Conservation (phyloP, 2,888 invertebrate species). For the Tenthredo amoena region DNA sequence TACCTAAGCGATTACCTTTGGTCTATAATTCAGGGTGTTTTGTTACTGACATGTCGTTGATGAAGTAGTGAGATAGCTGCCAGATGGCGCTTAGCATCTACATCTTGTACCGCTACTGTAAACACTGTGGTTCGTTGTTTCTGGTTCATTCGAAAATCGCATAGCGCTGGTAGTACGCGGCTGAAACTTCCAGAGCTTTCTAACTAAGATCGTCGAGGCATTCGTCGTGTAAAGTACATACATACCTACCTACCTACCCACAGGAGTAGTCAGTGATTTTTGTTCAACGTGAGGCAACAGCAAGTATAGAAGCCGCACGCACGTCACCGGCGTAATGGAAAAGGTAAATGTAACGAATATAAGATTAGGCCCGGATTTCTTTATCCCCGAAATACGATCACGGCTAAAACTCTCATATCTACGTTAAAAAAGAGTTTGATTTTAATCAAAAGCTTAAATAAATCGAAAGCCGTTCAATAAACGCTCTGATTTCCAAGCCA, state of each 20-base stretch:
- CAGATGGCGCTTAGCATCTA: neutral
- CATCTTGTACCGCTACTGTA: neutral
- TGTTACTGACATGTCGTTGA: neutral
- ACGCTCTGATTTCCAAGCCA: neutral
- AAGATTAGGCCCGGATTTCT: neutral
- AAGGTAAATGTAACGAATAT: conserved; percentile 18
- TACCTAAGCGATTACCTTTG: neutral
- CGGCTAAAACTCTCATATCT: neutral
- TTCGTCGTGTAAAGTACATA: neutral
- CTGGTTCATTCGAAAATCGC: neutral
- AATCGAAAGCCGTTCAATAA: neutral
- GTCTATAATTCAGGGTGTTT: neutral
- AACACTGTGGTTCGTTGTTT: neutral
- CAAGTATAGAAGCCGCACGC: conserved; percentile 16
- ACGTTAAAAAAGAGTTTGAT: neutral
- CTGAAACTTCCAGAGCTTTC: conserved; percentile 46
- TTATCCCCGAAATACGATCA: neutral
- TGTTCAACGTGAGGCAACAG: conserved; percentile 13
- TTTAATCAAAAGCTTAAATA: neutral
- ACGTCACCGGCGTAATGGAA: conserved; percentile 51
- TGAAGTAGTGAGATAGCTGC: neutral
- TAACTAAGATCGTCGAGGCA: conserved; percentile 20
- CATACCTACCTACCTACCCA: neutral
- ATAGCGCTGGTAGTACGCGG: neutral
- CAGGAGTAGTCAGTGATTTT: conserved; percentile 10